Base-by-base conservation (phyloP, 2,113 vertebrate species). In the Piprites chloris region DNA sequence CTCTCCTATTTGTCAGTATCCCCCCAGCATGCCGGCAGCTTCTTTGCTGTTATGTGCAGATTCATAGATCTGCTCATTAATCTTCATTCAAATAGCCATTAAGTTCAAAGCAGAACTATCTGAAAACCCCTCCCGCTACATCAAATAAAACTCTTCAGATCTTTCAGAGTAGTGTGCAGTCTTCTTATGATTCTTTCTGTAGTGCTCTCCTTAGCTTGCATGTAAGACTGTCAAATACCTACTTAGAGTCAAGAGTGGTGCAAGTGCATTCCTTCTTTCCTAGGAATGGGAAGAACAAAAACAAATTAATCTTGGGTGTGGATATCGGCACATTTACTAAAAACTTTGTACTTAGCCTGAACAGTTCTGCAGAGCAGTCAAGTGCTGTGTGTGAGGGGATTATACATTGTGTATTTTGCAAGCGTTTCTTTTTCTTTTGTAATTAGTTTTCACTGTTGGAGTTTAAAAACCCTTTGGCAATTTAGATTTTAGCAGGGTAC, bases 231-330 rank as follows among this genome's bases (percentile, higher is more conserved):
- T 83, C 79, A 84, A 63, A 86, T 83, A 47, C 23, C 13, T 47
- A 28, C 66, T 77, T 69, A 49, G 26, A 72, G 42, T 89, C 87
- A 59, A 59, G 83, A 86, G 68, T 18, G 3, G 26, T 91, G 32
- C 72, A 92, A 92, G 55, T 84, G 33, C 90, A 84, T 95, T 93
- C 90, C 41, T 87, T 91, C 62, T 74, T 77, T 44, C 69, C 27
- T 66, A 42, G 72, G 65, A 92, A 77, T 50, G 73, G 30, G 50
- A 84, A 77, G 83, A 95, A 74, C 35, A 93, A 88, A 91, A 90
- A 2, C 35, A 89, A 88, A 42, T 81, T 88, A 44, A 81, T 77
- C 73, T 71, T 90, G 86, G 79, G 86, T 52, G 86, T 95, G 92
- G 83, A 14, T 86, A 69, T 59, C 5, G 0, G 35, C 42, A 30